phyloP scores from a whole-genome alignment of 2,113 vertebrate genomes.

The Sapayoa aenigma region DNA sequence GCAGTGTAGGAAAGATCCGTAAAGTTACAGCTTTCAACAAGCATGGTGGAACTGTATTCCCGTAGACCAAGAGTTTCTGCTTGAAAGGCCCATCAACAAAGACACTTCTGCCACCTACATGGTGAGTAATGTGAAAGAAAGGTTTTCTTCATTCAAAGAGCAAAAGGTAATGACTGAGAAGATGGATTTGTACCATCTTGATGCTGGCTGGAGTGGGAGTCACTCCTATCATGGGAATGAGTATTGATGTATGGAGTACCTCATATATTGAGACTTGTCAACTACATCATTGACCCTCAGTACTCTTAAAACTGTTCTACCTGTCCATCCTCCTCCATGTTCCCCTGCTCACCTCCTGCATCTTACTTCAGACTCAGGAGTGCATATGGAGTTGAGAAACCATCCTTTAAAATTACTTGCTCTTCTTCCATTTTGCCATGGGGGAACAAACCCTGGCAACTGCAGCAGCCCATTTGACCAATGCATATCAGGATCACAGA shows the following conservation, averaged over 20 bases:
- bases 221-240: accelerated
- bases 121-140: background rate
- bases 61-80: background rate
- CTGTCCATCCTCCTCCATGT: background rate
- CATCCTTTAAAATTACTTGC: background rate
- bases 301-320: background rate
- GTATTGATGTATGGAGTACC: too few species aligned
- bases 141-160: background rate
- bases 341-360: background rate
- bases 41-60: background rate
- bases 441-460: background rate
- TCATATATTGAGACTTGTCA: background rate
- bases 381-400: background rate
- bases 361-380: background rate
- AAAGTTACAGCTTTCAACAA: background rate
- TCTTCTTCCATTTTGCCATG: background rate
- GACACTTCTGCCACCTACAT: background rate
- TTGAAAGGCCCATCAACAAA: background rate
- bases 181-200: background rate
- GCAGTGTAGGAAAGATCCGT: background rate
- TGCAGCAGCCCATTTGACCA: background rate
- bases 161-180: background rate
- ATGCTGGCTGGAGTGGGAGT: background rate
- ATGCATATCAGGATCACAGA: background rate
- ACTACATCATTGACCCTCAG: background rate